Conservation (phyloP, 1,140 invertebrate genomes). For the Acromyrmex heyeri region DNA sequence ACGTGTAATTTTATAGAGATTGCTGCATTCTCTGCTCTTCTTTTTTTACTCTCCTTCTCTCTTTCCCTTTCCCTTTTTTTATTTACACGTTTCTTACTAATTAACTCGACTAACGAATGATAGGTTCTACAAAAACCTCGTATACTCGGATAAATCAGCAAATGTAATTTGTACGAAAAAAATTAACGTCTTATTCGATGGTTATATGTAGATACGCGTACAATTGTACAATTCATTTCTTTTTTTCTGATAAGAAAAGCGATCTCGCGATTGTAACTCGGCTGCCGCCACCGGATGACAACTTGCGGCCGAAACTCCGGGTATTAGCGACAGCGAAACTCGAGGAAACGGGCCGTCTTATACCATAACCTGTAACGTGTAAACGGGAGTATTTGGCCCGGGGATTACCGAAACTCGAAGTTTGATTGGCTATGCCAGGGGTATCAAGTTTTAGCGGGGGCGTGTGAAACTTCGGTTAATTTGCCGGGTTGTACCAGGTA, state of each 20-base stretch:
- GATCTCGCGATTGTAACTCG: slow-evolving; percentile 15
- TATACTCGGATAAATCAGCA: background rate
- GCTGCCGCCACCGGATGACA: slow-evolving; percentile 72
- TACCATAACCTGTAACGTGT: slow-evolving; percentile 80
- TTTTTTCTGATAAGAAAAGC: slow-evolving; percentile 24
- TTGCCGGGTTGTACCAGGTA: slow-evolving; percentile 35
- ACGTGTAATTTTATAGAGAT: slow-evolving; percentile 56
- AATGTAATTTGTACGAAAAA: background rate
- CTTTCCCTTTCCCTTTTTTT: background rate
- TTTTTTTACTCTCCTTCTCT: background rate
- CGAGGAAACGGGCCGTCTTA: slow-evolving; percentile 78
- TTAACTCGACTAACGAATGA: slow-evolving; percentile 45
- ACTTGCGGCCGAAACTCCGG: slow-evolving; percentile 70
- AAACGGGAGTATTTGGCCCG: slow-evolving; percentile 82
- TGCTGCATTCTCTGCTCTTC: slow-evolving; percentile 11
- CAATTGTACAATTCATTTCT: background rate
- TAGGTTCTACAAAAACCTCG: background rate
- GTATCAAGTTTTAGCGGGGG: slow-evolving; percentile 83
- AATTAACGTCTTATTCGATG: background rate
- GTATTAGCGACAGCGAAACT: slow-evolving; percentile 78
- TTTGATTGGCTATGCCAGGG: slow-evolving; percentile 85
- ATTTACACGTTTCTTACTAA: slow-evolving; percentile 46
- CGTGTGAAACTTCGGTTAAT: slow-evolving; percentile 79
- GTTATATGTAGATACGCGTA: background rate
- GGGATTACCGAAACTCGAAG: slow-evolving; percentile 84